phyloP scores from a whole-genome alignment of 2,888 invertebrate genomes.

The Drosophila atripex region DNA sequence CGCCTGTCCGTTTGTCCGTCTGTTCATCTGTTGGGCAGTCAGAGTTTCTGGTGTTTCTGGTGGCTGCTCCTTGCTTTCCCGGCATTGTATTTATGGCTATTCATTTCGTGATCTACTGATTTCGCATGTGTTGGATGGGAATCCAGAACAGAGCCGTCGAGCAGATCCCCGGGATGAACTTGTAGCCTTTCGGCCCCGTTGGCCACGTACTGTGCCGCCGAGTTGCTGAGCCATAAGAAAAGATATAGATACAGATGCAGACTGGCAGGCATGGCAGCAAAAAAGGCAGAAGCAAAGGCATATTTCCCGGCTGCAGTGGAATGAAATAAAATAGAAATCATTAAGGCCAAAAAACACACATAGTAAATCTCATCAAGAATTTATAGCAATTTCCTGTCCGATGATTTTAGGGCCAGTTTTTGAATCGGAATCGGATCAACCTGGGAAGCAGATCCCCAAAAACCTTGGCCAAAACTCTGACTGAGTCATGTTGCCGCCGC shows the following conservation, averaged over 20 bases:
- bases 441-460: slow-evolving; percentile 58
- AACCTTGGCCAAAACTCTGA: slow-evolving; percentile 52
- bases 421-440: slow-evolving; percentile 28
- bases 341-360: slow-evolving; percentile 71
- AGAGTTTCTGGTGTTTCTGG: slow-evolving; percentile 23
- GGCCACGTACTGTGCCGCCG: slow-evolving; percentile 68
- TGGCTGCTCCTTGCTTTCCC: slow-evolving; percentile 47
- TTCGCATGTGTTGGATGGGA: slow-evolving; percentile 79
- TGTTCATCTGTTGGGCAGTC: slow-evolving; percentile 29
- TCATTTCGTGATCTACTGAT: slow-evolving; percentile 78
- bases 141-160: slow-evolving; percentile 56
- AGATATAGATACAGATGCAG: slow-evolving; percentile 31
- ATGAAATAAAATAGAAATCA: slow-evolving; percentile 78
- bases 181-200: slow-evolving; percentile 59
- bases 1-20: slow-evolving; percentile 19
- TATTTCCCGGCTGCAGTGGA: slow-evolving; percentile 27
- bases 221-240: slow-evolving; percentile 43
- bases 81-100: slow-evolving; percentile 77
- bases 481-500: slow-evolving; percentile 43
- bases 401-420: slow-evolving; percentile 59
- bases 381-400: slow-evolving; percentile 80
- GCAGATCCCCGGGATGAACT: slow-evolving; percentile 60
- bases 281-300: slow-evolving; percentile 12
- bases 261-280: background rate
- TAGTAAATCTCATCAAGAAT: slow-evolving; percentile 79